Conservation (phyloP, 1,140 invertebrate species). For the Branchinecta lindahli region DNA sequence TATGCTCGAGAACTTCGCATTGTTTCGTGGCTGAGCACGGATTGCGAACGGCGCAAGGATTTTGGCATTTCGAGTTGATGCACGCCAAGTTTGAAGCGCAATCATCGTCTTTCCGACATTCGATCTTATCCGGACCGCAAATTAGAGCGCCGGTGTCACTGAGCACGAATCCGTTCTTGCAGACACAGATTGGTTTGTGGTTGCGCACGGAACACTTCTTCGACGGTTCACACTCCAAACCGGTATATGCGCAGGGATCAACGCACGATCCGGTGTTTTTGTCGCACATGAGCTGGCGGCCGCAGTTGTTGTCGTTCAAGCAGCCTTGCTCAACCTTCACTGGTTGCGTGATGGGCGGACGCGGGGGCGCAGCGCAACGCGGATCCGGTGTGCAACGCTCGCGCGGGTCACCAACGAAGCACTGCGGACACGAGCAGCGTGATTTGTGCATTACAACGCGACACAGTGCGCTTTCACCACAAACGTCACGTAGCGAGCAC, state of each 20-base stretch:
- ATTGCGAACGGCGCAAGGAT: constrained; percentile 49
- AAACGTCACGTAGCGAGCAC: constrained; percentile 66
- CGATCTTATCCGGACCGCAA: constrained; percentile 42
- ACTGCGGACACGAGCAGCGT: constrained; percentile 68
- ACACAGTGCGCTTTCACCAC: constrained; percentile 74
- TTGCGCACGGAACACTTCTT: constrained; percentile 73
- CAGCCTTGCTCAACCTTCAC: constrained; percentile 32
- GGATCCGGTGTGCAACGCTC: constrained; percentile 56
- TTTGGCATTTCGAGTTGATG: constrained; percentile 58
- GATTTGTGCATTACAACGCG: constrained; percentile 62
- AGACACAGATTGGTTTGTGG: constrained; percentile 68
- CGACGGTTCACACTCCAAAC: constrained; percentile 47
- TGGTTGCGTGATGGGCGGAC: constrained; percentile 18
- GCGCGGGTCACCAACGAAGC: constrained; percentile 61
- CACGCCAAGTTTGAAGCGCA: constrained; percentile 72
- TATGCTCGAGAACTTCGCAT: constrained; percentile 68
- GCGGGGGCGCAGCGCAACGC: constrained; percentile 38
- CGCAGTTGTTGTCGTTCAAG: constrained; percentile 50
- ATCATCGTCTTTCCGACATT: constrained; percentile 62
- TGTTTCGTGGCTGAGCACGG: constrained; percentile 55
- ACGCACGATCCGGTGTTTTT: constrained; percentile 47
- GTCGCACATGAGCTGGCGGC: constrained; percentile 54
- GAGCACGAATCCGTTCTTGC: constrained; percentile 67
- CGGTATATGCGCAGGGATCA: constrained; percentile 48
- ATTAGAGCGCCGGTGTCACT: constrained; percentile 65